phyloP scores from a whole-genome alignment of 2,113 vertebrate genomes.

The Syngnathus typhle region DNA sequence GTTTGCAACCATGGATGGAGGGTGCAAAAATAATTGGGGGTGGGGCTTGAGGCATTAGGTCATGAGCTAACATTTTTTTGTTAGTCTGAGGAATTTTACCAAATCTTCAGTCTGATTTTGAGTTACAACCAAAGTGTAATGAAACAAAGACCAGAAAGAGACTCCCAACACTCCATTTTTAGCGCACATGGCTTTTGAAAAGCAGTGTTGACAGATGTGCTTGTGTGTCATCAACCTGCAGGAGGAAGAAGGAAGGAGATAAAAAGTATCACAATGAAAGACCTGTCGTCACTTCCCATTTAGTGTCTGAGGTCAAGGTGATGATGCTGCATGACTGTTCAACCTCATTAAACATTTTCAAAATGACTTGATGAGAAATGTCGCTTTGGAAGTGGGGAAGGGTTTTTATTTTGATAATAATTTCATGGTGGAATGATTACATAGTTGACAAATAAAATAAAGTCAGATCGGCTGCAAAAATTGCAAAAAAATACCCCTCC shows the following conservation, averaged over 20 bases:
- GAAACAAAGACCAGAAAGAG: background rate
- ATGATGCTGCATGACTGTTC: constrained; percentile 38
- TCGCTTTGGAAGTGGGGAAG: background rate
- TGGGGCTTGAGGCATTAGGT: too few species aligned
- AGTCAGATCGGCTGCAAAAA: background rate
- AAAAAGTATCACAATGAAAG: constrained; percentile 10
- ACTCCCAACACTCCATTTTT: too few species aligned
- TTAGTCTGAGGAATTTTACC: too few species aligned
- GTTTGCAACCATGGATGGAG: too few species aligned
- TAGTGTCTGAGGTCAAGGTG: constrained; percentile 6
- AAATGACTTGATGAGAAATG: constrained; percentile 50
- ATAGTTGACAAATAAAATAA: background rate
- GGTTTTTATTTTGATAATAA: background rate
- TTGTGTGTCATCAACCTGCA: constrained; percentile 17
- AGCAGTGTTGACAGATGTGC: constrained; percentile 50
- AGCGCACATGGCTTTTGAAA: constrained; percentile 11
- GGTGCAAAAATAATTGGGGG: too few species aligned
- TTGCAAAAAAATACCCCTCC: constrained; percentile 13
- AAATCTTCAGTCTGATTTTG: background rate
- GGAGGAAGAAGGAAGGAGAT: constrained; percentile 16
- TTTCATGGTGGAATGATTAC: too few species aligned
- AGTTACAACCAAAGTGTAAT: background rate
- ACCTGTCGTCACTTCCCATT: constrained; percentile 40
- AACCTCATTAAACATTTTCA: constrained; percentile 50
- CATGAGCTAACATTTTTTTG: too few species aligned